A percentile compares a stretch with the other conserved stretches of the same genome.
phyloP scores from a whole-genome alignment of 2,113 vertebrate species.

The Felis catus region F.catus_Fca126_mat1.0 CM031420.1:75302001-75302500 shows the following conservation, averaged over 20 bases:
- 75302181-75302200: not conserved
- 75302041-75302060: not conserved
- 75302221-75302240: not conserved
- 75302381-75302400: not conserved
- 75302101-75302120: not conserved
- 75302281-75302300: not conserved
- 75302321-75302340: not conserved
- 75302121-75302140: rapidly evolving
- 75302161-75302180: not conserved
- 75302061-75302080: not conserved
- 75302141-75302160: not conserved
- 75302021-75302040: not conserved
- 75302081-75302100: not conserved
- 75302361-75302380: not conserved
- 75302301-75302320: not conserved
- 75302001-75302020: rapidly evolving
- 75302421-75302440: not conserved
- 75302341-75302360: not conserved
- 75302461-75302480: not conserved
- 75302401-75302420: not conserved
- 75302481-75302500: not conserved
- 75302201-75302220: rapidly evolving
- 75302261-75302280: not conserved
- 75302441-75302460: not conserved
- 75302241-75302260: not conserved